Conservation (phyloP, 2,888 invertebrate genomes). For the Drosophila tripunctata region DNA sequence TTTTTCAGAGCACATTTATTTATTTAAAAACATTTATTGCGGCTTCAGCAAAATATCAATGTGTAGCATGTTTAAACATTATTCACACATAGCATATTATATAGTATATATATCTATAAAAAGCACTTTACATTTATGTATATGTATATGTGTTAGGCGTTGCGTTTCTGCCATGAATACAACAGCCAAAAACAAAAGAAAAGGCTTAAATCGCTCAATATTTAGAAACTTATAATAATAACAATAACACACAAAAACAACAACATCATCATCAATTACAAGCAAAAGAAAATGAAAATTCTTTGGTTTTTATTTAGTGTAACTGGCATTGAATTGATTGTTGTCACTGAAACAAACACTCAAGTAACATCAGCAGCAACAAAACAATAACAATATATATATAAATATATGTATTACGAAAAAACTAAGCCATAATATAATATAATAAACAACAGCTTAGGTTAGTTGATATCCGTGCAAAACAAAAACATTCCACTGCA, state of each 20-base stretch:
- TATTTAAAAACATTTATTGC: constrained; percentile 62
- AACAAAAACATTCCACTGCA: constrained; percentile 7
- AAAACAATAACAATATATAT: constrained; percentile 16
- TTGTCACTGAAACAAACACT: constrained; percentile 26
- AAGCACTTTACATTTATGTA: constrained; percentile 74
- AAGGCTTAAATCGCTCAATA: constrained; percentile 23
- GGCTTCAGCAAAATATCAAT: constrained; percentile 68
- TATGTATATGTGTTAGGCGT: constrained; percentile 78
- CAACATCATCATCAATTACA: constrained; percentile 67
- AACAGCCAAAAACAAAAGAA: constrained; percentile 35
- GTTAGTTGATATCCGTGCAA: constrained; percentile 37
- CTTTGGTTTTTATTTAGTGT: constrained; percentile 21
- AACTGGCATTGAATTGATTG: constrained; percentile 34
- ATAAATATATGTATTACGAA: constrained; percentile 7
- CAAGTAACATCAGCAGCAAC: constrained; percentile 38
- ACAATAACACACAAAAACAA: constrained; percentile 24
- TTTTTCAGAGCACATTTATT: constrained; percentile 76
- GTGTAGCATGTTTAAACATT: constrained; percentile 74
- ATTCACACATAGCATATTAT: constrained; percentile 38
- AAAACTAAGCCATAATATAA: constrained; percentile 16
- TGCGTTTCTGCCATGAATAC: constrained; percentile 79
- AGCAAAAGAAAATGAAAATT: not conserved
- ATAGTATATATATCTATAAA: constrained; percentile 23
- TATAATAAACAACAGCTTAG: constrained; percentile 33
- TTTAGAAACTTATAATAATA: constrained; percentile 19